phyloP scores from a whole-genome alignment of 2,797 vertebrate genomes.

The Stomatorhinus walkeri region DNA sequence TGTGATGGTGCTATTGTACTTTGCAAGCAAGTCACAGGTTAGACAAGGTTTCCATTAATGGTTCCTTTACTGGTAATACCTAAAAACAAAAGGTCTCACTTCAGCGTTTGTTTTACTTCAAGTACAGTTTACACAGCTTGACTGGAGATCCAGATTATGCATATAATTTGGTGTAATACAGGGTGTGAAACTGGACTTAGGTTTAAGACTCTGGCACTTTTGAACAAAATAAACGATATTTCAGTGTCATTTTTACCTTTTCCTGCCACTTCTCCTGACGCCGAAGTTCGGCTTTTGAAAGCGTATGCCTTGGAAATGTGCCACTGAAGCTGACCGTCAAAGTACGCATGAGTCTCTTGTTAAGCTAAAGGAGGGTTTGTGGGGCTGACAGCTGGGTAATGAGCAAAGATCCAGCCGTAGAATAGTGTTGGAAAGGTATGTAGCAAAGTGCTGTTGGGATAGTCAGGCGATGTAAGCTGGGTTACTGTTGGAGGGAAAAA shows the following conservation, averaged over 20 bases:
- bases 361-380: neutral
- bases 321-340: neutral
- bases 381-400: neutral
- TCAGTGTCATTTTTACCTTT: neutral
- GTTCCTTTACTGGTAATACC: neutral
- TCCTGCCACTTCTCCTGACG: neutral
- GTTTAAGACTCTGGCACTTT: neutral
- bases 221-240: slow-evolving; percentile 1
- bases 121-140: neutral
- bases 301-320: neutral
- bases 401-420: neutral
- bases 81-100: neutral
- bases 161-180: neutral
- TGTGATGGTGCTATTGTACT: neutral
- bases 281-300: neutral
- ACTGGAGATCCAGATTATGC: neutral
- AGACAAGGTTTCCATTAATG: neutral
- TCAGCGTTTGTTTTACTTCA: neutral
- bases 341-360: neutral
- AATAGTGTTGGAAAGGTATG: neutral
- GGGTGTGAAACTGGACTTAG: neutral
- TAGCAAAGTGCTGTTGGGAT: neutral
- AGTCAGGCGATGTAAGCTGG: neutral
- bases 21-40: neutral
- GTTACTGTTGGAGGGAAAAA: neutral